These are phyloP conservation scores for Dinoponera quadriceps DNA, from an alignment of 1,140 invertebrate genomes.

Conservation along the genomic window DNA sequence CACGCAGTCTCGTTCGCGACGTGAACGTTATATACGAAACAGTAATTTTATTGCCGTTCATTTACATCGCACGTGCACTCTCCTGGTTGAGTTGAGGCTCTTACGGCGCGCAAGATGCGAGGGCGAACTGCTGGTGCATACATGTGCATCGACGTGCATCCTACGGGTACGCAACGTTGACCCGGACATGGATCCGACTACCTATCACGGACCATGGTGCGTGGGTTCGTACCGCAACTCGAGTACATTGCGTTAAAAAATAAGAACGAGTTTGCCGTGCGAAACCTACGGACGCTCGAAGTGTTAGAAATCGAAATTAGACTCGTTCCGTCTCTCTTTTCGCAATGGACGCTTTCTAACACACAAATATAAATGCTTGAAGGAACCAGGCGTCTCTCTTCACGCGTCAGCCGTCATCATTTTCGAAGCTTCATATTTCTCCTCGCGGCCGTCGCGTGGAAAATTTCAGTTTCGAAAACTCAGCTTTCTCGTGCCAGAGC, in stretches of 20 bases:
- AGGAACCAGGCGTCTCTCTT: not conserved
- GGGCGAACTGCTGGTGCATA: constrained; percentile 61
- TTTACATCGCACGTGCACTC: constrained; percentile 38
- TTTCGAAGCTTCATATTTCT: constrained; percentile 15
- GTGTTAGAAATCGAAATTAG: not conserved
- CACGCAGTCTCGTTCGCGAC: too few relatives aligned
- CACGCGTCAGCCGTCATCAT: not conserved
- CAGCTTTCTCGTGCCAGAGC: constrained; percentile 26
- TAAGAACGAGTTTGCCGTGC: constrained; percentile 6
- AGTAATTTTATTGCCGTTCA: constrained; percentile 28
- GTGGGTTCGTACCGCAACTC: constrained; percentile 45
- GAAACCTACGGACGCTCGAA: not conserved
- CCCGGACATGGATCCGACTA: constrained; percentile 68
- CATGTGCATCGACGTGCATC: constrained; percentile 71
- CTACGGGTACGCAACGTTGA: constrained; percentile 69
- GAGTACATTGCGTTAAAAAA: constrained; percentile 31
- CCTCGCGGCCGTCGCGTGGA: not conserved
- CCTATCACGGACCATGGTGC: constrained; percentile 65
- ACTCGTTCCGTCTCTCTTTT: not conserved
- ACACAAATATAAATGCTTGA: too few relatives aligned
- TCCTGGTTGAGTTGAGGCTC: constrained; percentile 17
- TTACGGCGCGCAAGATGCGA: constrained; percentile 28
- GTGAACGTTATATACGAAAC: constrained; percentile 1
- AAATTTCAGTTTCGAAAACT: constrained; percentile 38
- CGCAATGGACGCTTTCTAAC: too few relatives aligned